phyloP scores from a whole-genome alignment of 2,888 invertebrate species.

The Tuberolachnus salignus region DNA sequence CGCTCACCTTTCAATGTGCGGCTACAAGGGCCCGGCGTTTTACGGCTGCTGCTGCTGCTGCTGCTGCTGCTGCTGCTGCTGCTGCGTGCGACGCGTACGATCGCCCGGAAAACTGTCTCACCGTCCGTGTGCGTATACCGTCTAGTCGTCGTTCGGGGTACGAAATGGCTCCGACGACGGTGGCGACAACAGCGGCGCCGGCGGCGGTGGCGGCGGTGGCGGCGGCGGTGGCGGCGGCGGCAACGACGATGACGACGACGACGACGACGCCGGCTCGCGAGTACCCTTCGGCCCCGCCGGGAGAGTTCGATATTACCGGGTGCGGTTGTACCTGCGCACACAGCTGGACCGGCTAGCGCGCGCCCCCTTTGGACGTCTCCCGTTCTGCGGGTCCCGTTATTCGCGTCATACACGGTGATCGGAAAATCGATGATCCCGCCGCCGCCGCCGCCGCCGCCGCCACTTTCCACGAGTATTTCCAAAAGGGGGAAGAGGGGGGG shows the following conservation, averaged over 20 bases:
- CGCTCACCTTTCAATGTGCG: not conserved
- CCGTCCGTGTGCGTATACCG: not conserved
- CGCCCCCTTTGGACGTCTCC: conserved; percentile 8
- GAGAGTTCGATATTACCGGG: conserved; percentile 54
- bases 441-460: not conserved
- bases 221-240: not conserved
- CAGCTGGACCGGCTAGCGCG: conserved; percentile 1
- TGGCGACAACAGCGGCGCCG: not conserved
- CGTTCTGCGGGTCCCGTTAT: not conserved
- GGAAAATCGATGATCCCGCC: conserved; percentile 26
- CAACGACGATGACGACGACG: not conserved
- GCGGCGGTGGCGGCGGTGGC: not conserved
- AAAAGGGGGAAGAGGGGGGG: too few species aligned
- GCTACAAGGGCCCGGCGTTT: not conserved
- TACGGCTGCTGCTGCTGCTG: not conserved
- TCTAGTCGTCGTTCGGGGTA: conserved; percentile 1
- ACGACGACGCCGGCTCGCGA: conserved; percentile 16
- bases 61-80: not conserved
- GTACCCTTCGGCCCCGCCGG: conserved; percentile 5
- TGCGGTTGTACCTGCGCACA: conserved; percentile 55
- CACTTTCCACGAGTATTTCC: too few species aligned
- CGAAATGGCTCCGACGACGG: conserved; percentile 11
- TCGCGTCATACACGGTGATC: conserved; percentile 21
- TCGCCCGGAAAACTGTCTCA: conserved; percentile 21
- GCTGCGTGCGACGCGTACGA: conserved; percentile 14